Evolutionary conservation across 2,113 vertebrate genomes (phyloP).

Genomic region (Pituophis catenifer): DNA sequence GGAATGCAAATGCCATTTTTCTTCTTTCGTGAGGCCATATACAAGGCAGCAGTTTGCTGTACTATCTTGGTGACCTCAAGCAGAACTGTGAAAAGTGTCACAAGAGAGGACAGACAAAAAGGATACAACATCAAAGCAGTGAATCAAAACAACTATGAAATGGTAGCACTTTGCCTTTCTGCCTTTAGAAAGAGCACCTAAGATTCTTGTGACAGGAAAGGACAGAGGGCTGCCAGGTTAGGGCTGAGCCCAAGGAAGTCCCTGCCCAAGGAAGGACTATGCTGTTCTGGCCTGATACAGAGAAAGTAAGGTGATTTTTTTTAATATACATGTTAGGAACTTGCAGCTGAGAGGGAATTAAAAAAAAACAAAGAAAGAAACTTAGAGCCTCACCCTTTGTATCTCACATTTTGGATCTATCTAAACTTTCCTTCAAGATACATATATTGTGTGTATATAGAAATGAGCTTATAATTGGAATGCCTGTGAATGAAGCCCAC

Average conservation of each 20-base stretch:
- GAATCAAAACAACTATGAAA: conserved; percentile 59
- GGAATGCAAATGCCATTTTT: conserved; percentile 1
- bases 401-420: not conserved
- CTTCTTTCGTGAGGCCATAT: conserved; percentile 14
- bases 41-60: conserved; percentile 38
- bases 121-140: conserved; percentile 55
- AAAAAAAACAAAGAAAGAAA: conserved; percentile 41
- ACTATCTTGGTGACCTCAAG: conserved; percentile 42
- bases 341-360: conserved; percentile 24
- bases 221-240: conserved; percentile 29
- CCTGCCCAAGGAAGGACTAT: not conserved
- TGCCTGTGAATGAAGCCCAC: not conserved
- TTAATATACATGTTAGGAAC: conserved; percentile 17
- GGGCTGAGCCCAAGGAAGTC: conserved; percentile 4
- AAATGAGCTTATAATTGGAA: conserved; percentile 22
- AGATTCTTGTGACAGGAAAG: conserved; percentile 33
- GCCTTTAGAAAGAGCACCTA: conserved; percentile 47
- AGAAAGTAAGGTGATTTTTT: conserved; percentile 17
- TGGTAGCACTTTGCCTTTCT: conserved; percentile 52
- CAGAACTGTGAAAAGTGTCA: conserved; percentile 60
- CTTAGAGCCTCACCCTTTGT: conserved; percentile 8
- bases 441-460: not conserved
- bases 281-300: conserved; percentile 26
- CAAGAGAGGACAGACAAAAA: conserved; percentile 52
- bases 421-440: not conserved